Evolutionary conservation across 2,797 vertebrate species (phyloP).

Genomic region (Sebastes kiyomatsui): DNA sequence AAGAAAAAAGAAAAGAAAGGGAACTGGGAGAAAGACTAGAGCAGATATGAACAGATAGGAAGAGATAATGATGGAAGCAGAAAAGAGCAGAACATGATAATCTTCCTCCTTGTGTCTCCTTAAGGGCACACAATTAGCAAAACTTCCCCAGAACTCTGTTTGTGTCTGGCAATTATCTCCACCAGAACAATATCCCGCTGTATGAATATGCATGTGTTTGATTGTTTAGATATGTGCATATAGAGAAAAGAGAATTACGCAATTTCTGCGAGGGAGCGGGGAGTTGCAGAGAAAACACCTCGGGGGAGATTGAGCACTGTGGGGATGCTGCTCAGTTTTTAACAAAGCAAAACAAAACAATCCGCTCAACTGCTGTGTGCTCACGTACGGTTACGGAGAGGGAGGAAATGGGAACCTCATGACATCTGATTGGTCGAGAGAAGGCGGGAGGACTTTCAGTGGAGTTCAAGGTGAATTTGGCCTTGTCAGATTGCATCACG

Average conservation of each 20-base stretch:
- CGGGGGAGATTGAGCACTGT: constrained; percentile 7
- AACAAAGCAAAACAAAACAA: constrained; percentile 28
- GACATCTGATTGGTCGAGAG: not conserved
- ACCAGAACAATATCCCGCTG: constrained; percentile 5
- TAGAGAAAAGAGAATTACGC: constrained; percentile 16
- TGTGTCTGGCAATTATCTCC: constrained; percentile 17
- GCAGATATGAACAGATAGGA: constrained; percentile 3
- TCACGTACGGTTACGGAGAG: not conserved
- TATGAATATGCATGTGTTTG: constrained; percentile 39
- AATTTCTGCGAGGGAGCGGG: constrained; percentile 12
- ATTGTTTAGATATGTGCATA: constrained; percentile 34
- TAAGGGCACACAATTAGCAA: constrained; percentile 3
- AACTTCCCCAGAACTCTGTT: constrained; percentile 29
- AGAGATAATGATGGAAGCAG: constrained; percentile 12
- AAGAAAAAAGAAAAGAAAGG: not conserved
- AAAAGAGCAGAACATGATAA: not conserved
- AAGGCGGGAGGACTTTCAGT: not conserved
- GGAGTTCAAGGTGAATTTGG: constrained; percentile 34
- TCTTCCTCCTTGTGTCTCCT: constrained; percentile 9
- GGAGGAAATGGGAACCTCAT: not conserved
- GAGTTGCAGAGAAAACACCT: constrained; percentile 27
- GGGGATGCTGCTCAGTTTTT: constrained; percentile 12
- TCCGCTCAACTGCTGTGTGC: not conserved
- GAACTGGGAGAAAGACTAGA: not conserved
- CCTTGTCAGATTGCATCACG: constrained; percentile 43